A percentile compares a stretch with the other conserved stretches of the same genome.
phyloP scores from a whole-genome alignment of 2,888 invertebrate species.

The Mamestra brassicae region DNA sequence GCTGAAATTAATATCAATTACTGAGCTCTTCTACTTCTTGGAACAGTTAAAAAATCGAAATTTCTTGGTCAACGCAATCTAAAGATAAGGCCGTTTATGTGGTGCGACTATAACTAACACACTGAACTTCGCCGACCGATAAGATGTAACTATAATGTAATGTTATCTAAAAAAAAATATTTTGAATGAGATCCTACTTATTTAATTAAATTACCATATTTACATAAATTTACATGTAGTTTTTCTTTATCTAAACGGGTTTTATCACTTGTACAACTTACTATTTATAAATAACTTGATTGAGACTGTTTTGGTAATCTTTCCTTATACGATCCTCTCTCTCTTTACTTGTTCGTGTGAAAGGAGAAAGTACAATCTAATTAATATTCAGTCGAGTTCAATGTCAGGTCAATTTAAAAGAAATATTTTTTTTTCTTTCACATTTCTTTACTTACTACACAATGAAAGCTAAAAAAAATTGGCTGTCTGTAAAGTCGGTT shows the following conservation, averaged over 20 bases:
- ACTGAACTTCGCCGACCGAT: not conserved
- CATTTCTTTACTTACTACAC: no score
- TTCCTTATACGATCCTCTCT: no score
- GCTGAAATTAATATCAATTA: no score
- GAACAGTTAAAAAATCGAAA: no score
- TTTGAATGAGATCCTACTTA: not conserved
- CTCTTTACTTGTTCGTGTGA: not conserved
- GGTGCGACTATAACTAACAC: no score
- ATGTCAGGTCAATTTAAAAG: not conserved
- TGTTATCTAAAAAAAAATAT: not conserved
- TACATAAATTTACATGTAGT: not conserved
- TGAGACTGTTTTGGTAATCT: not conserved
- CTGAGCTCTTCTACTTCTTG: no score
- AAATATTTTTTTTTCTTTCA: no score
- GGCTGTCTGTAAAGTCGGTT: no score
- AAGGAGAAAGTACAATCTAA: conserved; percentile 21
- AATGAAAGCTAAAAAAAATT: no score
- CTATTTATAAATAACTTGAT: not conserved
- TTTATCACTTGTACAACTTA: not conserved
- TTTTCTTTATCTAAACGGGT: not conserved
- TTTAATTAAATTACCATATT: not conserved
- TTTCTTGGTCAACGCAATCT: no score
- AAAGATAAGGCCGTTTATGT: no score
- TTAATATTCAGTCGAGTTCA: not conserved
- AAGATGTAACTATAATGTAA: not conserved